Conservation (phyloP, 1,140 invertebrate species). For the Drosophila aff. region DNA sequence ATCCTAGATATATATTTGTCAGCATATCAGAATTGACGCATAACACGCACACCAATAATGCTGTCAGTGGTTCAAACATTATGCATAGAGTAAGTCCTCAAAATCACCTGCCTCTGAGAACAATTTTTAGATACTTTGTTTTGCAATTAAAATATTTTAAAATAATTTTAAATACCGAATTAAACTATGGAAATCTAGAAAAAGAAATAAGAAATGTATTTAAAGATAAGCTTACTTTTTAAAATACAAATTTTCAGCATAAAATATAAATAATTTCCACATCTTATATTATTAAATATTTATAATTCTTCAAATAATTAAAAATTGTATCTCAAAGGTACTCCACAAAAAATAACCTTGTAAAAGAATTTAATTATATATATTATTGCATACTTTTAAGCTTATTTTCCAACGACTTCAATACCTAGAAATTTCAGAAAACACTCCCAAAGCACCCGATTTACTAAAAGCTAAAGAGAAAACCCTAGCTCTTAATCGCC, state of each 20-base stretch:
- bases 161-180: not conserved
- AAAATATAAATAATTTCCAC: too few species aligned
- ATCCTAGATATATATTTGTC: not conserved
- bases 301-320: too few species aligned
- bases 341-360: not conserved
- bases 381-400: not conserved
- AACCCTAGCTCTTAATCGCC: not conserved
- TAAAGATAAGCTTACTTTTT: too few species aligned
- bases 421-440: not conserved
- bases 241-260: too few species aligned
- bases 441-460: not conserved
- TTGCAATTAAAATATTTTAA: not conserved
- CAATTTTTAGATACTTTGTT: not conserved
- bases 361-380: not conserved
- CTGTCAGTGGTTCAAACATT: conserved; percentile 1
- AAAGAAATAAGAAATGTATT: too few species aligned
- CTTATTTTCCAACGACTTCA: not conserved
- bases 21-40: conserved; percentile 50
- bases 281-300: too few species aligned
- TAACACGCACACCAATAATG: conserved; percentile 50
- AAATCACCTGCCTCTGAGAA: conserved; percentile 24
- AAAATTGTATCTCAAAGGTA: too few species aligned
- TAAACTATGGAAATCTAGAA: not conserved
- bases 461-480: not conserved
- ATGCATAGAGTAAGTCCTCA: conserved; percentile 32